A percentile compares a stretch with the other conserved stretches of the same genome.
phyloP scores from a whole-genome alignment of 2,797 vertebrate species.

The Pantherophis vulpinus region DNA sequence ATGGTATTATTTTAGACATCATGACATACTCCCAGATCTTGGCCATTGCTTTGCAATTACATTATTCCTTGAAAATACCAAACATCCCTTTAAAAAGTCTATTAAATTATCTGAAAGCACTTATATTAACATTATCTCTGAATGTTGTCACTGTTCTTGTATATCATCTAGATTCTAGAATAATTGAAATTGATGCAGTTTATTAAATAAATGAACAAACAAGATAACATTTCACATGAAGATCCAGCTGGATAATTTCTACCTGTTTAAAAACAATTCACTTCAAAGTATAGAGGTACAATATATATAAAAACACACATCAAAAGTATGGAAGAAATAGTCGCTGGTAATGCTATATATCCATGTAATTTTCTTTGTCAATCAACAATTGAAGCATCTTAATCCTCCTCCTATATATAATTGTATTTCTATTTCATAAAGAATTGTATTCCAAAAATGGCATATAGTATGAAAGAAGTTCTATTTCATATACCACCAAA shows the following conservation, averaged over 20 bases:
- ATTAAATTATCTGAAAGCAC: background rate
- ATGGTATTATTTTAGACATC: background rate
- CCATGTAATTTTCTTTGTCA: background rate
- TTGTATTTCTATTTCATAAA: background rate
- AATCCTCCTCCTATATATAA: background rate
- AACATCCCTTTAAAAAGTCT: background rate
- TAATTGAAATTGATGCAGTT: background rate
- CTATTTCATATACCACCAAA: background rate
- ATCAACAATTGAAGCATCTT: background rate
- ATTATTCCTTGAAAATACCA: background rate
- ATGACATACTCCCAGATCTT: background rate
- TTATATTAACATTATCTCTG: background rate
- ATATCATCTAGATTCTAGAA: background rate
- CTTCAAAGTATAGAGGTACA: background rate
- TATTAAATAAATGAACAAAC: background rate
- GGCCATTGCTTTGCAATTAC: background rate
- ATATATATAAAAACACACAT: background rate
- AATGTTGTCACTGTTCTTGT: background rate
- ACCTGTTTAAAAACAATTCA: background rate
- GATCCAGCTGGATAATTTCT: background rate
- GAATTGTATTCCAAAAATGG: background rate
- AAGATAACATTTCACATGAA: background rate
- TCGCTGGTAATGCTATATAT: background rate
- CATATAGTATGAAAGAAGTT: background rate
- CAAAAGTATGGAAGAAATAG: background rate